Evolutionary conservation across 2,113 vertebrate genomes (phyloP).

Genomic region (Callionymus lyra): DNA sequence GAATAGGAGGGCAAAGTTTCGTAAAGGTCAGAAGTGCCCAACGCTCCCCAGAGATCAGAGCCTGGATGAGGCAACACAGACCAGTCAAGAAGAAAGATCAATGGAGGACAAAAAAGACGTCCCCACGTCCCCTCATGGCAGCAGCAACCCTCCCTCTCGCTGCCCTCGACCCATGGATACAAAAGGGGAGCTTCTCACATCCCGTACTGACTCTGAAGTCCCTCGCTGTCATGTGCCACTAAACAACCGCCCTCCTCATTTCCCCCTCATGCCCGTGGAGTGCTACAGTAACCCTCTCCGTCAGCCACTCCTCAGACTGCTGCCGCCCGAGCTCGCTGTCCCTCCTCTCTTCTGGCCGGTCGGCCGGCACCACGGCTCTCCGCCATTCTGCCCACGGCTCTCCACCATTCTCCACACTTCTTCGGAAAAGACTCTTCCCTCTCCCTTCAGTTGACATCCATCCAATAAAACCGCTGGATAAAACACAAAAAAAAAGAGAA

Average conservation of each 20-base stretch:
- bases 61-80: conserved; percentile 10
- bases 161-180: conserved; percentile 1
- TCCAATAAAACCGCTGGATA: conserved; percentile 39
- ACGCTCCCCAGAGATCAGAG: conserved; percentile 30
- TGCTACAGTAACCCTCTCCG: conserved; percentile 32
- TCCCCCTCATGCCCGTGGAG: conserved; percentile 40
- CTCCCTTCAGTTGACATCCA: conserved; percentile 38
- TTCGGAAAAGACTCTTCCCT: conserved; percentile 44
- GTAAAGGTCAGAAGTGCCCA: conserved; percentile 64
- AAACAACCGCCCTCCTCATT: conserved; percentile 33
- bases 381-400: conserved; percentile 5
- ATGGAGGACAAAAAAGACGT: conserved; percentile 26
- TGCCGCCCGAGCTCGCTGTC: conserved; percentile 45
- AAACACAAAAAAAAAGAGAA: no score
- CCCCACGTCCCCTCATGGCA: conserved; percentile 11
- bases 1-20: conserved; percentile 75
- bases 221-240: conserved; percentile 20
- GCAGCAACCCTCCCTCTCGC: conserved; percentile 6
- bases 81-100: conserved; percentile 13
- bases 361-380: conserved; percentile 47
- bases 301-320: conserved; percentile 42
- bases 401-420: conserved; percentile 12
- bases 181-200: neutral
- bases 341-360: conserved; percentile 55
- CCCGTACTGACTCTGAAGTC: conserved; percentile 22